phyloP scores from a whole-genome alignment of 2,113 vertebrate genomes.

The Eptatretus burgeri region DNA sequence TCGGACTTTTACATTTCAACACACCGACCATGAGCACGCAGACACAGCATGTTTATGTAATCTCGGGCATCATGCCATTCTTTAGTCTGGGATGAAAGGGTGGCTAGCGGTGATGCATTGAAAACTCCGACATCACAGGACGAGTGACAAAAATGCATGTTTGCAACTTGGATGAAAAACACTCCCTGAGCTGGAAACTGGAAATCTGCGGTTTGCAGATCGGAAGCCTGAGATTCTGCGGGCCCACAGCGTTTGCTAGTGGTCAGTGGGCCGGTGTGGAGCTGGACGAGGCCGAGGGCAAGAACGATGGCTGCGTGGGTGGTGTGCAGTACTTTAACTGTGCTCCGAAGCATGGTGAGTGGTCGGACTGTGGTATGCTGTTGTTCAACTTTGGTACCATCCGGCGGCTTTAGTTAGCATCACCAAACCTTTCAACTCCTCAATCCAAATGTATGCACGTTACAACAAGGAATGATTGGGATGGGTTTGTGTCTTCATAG shows the following conservation, averaged over 20 bases:
- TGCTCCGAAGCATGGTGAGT: constrained; percentile 41
- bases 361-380: no score
- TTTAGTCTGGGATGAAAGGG: background rate
- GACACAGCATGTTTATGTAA: background rate
- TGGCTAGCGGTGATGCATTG: background rate
- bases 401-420: no score
- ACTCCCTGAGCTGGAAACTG: no score
- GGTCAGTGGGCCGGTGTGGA: constrained; percentile 1
- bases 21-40: no score
- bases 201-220: background rate
- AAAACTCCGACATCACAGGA: background rate
- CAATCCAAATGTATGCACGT: no score
- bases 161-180: background rate
- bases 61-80: background rate
- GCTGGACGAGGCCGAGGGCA: background rate
- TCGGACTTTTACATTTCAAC: no score
- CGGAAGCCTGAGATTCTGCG: background rate
- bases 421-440: no score
- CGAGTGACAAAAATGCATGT: background rate
- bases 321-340: constrained; percentile 67
- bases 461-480: no score
- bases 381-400: no score
- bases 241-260: background rate
- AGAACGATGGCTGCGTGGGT: constrained; percentile 26
- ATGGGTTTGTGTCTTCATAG: no score